Evolutionary conservation across 1,140 invertebrate species (phyloP).

Genomic region (Drosophila auraria): DNA sequence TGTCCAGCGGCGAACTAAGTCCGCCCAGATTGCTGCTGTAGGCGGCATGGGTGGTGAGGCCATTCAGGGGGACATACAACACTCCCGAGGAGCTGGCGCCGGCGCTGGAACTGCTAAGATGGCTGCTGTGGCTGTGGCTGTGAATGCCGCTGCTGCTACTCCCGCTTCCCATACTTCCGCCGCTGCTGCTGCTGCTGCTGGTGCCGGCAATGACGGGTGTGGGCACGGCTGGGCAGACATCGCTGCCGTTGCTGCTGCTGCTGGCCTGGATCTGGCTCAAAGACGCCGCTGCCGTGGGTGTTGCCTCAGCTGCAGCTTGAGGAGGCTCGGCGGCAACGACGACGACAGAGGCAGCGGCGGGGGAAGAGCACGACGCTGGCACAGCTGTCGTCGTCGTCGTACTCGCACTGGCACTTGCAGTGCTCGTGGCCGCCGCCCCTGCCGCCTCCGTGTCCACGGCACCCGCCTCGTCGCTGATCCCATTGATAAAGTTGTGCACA

Average conservation of each 20-base stretch:
- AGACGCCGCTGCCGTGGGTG: neutral
- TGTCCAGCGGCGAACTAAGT: constrained; percentile 43
- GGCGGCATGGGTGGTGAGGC: constrained; percentile 64
- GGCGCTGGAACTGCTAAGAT: neutral
- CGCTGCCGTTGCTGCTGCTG: constrained; percentile 37
- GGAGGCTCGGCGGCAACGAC: neutral
- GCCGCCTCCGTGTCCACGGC: constrained; percentile 31
- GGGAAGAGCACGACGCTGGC: neutral
- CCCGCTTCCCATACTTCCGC: neutral
- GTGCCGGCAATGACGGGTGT: neutral
- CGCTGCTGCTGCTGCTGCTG: neutral
- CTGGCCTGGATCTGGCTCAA: constrained; percentile 4
- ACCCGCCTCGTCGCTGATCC: constrained; percentile 67
- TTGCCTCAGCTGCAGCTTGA: neutral
- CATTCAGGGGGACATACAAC: constrained; percentile 64
- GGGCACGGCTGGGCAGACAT: constrained; percentile 5
- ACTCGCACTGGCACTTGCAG: neutral
- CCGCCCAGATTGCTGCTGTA: constrained; percentile 67
- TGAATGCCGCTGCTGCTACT: neutral
- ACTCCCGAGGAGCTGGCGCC: constrained; percentile 42
- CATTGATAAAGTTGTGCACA: constrained; percentile 84
- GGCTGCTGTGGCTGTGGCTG: neutral
- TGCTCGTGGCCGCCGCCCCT: no score
- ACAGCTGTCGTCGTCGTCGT: neutral
- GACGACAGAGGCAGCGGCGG: neutral